Evolutionary conservation across 2,797 vertebrate species (phyloP).

Genomic region (Betta splendens): DNA sequence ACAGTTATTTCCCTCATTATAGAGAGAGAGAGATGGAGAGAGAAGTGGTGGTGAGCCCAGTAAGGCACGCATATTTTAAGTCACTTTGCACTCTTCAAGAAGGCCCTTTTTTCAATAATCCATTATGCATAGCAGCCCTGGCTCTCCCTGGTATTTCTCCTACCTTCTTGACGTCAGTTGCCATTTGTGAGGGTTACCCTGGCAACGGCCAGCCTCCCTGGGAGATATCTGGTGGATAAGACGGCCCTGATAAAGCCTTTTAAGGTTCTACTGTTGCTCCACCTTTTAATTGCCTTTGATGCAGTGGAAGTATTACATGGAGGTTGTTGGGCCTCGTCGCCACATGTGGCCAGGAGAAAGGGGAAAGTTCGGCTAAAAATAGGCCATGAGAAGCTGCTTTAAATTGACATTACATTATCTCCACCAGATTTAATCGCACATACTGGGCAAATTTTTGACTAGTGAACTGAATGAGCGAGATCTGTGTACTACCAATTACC

Average conservation of each 20-base stretch:
- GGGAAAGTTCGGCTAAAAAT: constrained; percentile 42
- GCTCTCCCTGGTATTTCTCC: constrained; percentile 87
- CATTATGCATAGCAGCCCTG: constrained; percentile 86
- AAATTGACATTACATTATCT: constrained; percentile 47
- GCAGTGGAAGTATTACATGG: constrained; percentile 63
- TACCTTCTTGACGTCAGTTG: constrained; percentile 91
- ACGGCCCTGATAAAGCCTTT: constrained; percentile 84
- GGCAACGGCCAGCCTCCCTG: constrained; percentile 89
- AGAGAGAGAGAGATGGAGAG: constrained; percentile 15
- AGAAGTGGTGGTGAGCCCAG: constrained; percentile 41
- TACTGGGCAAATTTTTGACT: constrained; percentile 40
- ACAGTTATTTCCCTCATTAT: constrained; percentile 57
- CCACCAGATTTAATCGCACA: constrained; percentile 50
- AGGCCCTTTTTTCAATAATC: constrained; percentile 82
- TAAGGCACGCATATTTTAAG: constrained; percentile 77
- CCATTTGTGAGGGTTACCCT: constrained; percentile 91
- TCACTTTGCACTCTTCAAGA: constrained; percentile 79
- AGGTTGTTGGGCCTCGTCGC: constrained; percentile 28
- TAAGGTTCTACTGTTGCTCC: constrained; percentile 80
- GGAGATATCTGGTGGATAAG: constrained; percentile 88
- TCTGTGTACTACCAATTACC: constrained; percentile 18
- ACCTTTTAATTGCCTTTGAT: constrained; percentile 81
- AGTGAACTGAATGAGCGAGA: constrained; percentile 27
- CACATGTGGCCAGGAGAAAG: constrained; percentile 46
- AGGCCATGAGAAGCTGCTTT: constrained; percentile 36